Percentiles rank a stretch among this genome's conserved stretches.
Conservation (phyloP, 37 sponge, comb jelly and placozoan genomes). For the Beroe ovata region DNA sequence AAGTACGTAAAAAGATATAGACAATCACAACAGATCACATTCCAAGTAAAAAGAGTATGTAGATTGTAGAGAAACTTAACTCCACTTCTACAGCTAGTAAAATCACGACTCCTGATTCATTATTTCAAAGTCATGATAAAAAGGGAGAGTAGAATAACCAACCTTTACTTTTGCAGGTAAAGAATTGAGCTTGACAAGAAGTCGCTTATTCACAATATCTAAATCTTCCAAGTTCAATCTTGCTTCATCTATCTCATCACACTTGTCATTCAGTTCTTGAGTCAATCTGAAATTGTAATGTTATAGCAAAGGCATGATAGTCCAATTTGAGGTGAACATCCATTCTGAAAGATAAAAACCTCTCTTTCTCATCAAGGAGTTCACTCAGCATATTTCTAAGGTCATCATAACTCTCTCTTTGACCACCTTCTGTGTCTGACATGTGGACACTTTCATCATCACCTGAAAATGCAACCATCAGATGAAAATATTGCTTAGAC, state of each 20-base stretch:
- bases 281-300: slow-evolving; percentile 22
- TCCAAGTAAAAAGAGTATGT: no score
- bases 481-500: no score
- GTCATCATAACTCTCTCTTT: slow-evolving; percentile 61
- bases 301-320: neutral
- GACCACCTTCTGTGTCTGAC: slow-evolving; percentile 32
- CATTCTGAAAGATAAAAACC: neutral
- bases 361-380: slow-evolving; percentile 52
- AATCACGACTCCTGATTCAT: no score
- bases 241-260: slow-evolving; percentile 54
- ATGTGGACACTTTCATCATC: slow-evolving; percentile 24
- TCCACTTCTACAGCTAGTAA: no score
- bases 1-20: no score
- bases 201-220: slow-evolving; percentile 38
- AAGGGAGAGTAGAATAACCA: neutral
- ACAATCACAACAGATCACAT: no score
- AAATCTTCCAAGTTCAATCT: slow-evolving; percentile 26
- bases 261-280: slow-evolving; percentile 55
- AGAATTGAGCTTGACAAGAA: slow-evolving; percentile 9
- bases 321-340: no score
- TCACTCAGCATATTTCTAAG: slow-evolving; percentile 57
- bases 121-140: no score
- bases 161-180: slow-evolving; percentile 55
- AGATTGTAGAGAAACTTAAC: no score
- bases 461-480: neutral